Base-by-base conservation (phyloP, 2,113 vertebrate genomes). In the Tympanuchus pallidicinctus region DNA sequence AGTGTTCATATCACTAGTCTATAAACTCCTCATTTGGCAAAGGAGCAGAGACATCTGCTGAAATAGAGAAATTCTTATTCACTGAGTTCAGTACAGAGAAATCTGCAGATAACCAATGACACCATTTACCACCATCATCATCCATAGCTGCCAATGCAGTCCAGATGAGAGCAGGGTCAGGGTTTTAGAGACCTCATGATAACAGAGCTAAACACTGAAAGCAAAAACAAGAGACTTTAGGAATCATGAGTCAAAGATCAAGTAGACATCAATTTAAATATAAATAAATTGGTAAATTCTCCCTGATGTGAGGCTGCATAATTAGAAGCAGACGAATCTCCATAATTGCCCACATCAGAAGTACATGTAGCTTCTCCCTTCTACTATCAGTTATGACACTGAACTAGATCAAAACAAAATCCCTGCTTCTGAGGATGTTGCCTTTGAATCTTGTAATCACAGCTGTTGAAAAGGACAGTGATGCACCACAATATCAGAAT, bases 31-130 rank as follows among this genome's bases (percentile, higher is more conserved):
- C 79, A 64, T 77, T 74, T 97, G 95, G 95, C 96, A 96, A 69
- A 79, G 66, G 56, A 92, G 82, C 25, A 79, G 82, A 95, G 69
- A 91, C 95, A 91, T 96, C 86, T 97, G 95, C 73, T 94, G 79
- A 94, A 96, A 89, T 78, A 69, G 78, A 90, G 88, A 97, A 94
- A 97, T 97, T 96, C 94, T 97, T 96, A 94, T 90, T 96, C 89
- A 86, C 79, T 96, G 96, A 97, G 88, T 96, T 97, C 94, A 96
- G 85, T 43, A 87, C 38, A 96, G 72, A 76, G 82, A 97, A 92
- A 87, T 82, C 95, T 96, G 94, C 82, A 95, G 86, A 89, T 95
- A 90, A 95, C 95, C 96, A 96, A 88, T 95, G 86, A 97, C 96
- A 94, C 95, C 81, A 92, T 79, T 54, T 79, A 74, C 65, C 77